phyloP scores from a whole-genome alignment of 2,797 vertebrate species.

The Geotrypetes seraphini region DNA sequence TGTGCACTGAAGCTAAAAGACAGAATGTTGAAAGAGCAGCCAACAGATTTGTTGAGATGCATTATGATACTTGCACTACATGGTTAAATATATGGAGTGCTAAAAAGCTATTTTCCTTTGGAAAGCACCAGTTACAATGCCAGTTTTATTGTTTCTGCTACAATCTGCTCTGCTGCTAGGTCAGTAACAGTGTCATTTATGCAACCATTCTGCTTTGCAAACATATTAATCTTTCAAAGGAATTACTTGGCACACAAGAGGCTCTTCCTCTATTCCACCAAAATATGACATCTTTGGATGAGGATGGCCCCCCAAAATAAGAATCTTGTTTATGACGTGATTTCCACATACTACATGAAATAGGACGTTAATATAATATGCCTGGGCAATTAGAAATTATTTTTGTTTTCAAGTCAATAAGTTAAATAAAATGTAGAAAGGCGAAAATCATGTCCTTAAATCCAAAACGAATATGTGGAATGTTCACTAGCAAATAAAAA shows the following conservation, averaged over 20 bases:
- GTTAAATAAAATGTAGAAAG: constrained; percentile 21
- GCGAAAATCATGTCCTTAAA: neutral
- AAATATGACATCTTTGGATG: constrained; percentile 12
- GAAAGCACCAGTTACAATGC: too few relatives aligned
- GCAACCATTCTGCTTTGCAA: too few relatives aligned
- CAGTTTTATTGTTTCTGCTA: too few relatives aligned
- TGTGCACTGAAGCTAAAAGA: too few relatives aligned
- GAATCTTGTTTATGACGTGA: constrained; percentile 5
- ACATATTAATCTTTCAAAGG: constrained; percentile 23
- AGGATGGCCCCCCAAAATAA: constrained; percentile 1
- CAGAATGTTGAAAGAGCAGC: too few relatives aligned
- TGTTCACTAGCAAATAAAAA: constrained; percentile 75
- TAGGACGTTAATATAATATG: constrained; percentile 4
- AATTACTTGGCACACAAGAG: constrained; percentile 26
- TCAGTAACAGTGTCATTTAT: too few relatives aligned
- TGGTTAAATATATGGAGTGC: too few relatives aligned
- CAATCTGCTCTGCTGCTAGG: too few relatives aligned
- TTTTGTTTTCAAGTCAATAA: constrained; percentile 29
- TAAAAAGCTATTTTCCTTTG: too few relatives aligned
- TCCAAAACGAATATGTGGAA: constrained; percentile 1
- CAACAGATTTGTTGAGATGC: too few relatives aligned
- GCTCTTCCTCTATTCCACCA: neutral
- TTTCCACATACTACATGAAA: constrained; percentile 15
- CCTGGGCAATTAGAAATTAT: constrained; percentile 17
- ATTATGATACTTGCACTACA: too few relatives aligned